Evolutionary conservation across 2,113 vertebrate genomes (phyloP), one percentile per base, ranked within the genome.

Genomic region (Diglossa brunneiventris): DNA sequence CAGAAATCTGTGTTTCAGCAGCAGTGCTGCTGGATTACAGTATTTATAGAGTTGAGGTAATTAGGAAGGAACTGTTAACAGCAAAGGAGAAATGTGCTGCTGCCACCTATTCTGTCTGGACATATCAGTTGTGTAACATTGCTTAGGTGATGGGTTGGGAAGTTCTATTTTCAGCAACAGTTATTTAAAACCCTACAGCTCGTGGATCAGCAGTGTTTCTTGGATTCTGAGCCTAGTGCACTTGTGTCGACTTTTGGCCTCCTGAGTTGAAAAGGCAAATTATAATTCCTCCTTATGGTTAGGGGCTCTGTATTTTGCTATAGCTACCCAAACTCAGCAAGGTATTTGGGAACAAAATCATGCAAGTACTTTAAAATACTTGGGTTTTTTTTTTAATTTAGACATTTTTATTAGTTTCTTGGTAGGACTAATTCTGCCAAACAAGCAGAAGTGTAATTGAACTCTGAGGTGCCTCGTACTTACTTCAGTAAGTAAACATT

Each of bases 131-230:
- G 8, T 75, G 27, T 87, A 74, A 56, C 53, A 44, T 89, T 1
- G 4, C 72, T 94, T 87, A 83, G 87, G 86, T 95, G 90, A 75
- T 93, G 89, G 86, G 50, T 72, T 88, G 23, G 77, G 69, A 92
- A 66, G 81, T 89, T 96, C 95, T 97, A 95, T 97, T 97, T 97
- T 95, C 69, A 96, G 95, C 72, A 88, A 5, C 74, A 83, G 93
- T 83, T 96, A 95, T 97, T 95, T 97, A 92, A 95, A 93, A 63
- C 87, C 52, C 56, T 47, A 11, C n/a, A 47, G 87, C 92, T 84
- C 83, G 80, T 76, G 52, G 30, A 58, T 66, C 87, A 94, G 77
- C 67, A 76, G 14, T 52, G 74, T 92, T 89, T 95, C 58, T 94
- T 9, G 8, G 55, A 77, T 92, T 88, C 56, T 83, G 52, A 92